Evolutionary conservation across 2,113 vertebrate species (phyloP).

Genomic region (Formicarius rufipectus): DNA sequence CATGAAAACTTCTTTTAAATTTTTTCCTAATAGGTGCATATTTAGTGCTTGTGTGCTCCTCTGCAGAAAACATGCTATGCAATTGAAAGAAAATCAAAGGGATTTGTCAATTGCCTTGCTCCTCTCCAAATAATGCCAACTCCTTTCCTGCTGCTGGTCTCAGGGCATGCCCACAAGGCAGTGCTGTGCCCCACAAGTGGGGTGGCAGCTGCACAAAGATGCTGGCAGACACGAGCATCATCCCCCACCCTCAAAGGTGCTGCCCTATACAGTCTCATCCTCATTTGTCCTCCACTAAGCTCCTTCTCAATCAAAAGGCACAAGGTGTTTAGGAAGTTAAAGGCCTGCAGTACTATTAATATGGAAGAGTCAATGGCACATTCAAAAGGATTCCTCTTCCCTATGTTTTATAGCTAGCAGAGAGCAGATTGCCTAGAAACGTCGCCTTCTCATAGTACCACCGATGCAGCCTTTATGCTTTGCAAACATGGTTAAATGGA

Average conservation of each 20-base stretch:
- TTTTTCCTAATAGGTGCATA: background rate
- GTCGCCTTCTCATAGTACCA: background rate
- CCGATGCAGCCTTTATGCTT: background rate
- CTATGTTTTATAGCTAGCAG: background rate
- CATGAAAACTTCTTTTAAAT: accelerated
- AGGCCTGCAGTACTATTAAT: background rate
- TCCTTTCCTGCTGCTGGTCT: background rate
- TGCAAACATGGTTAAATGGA: background rate
- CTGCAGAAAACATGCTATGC: background rate
- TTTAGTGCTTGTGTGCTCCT: background rate
- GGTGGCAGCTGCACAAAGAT: background rate
- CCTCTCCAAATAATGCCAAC: background rate
- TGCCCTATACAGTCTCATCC: background rate
- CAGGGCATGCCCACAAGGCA: background rate
- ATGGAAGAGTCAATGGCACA: accelerated
- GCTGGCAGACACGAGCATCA: accelerated
- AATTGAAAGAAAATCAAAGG: background rate
- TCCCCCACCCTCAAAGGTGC: background rate
- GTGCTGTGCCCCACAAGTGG: background rate
- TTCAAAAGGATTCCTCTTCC: background rate
- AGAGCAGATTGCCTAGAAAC: background rate
- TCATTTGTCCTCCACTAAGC: background rate
- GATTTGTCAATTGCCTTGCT: background rate
- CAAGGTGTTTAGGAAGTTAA: background rate
- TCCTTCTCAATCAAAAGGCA: background rate